phyloP scores from a whole-genome alignment of 2,797 vertebrate genomes.

The Lindbergichthys nudifrons region DNA sequence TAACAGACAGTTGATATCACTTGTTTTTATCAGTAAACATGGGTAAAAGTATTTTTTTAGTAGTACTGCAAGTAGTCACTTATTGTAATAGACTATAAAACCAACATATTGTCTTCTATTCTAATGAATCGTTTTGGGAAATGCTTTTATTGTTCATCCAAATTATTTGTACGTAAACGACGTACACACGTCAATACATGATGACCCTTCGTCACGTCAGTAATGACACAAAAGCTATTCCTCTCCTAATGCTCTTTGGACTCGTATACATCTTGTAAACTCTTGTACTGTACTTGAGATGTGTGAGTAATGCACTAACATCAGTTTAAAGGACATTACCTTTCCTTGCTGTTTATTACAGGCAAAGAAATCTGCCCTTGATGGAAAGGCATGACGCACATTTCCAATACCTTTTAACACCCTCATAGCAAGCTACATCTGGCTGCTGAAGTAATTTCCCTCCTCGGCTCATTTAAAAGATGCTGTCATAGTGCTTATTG shows the following conservation, averaged over 20 bases:
- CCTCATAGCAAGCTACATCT: constrained; percentile 14
- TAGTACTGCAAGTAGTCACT: neutral
- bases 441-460: constrained; percentile 14
- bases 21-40: neutral
- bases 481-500: constrained; percentile 8
- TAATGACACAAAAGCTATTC: neutral
- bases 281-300: neutral
- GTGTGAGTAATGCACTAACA: constrained; percentile 1
- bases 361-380: constrained; percentile 20
- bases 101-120: neutral
- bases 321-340: constrained; percentile 1
- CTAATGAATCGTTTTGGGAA: too few relatives aligned
- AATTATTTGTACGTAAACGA: neutral
- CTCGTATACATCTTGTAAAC: neutral
- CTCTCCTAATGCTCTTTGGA: neutral
- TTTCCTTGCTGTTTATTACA: neutral
- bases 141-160: too few relatives aligned
- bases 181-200: neutral
- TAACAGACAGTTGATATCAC: neutral
- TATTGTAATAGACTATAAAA: neutral
- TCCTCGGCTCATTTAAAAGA: constrained; percentile 19
- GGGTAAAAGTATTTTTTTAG: neutral
- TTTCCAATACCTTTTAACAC: constrained; percentile 24
- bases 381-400: constrained; percentile 46
- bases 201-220: neutral